Evolutionary conservation across 2,113 vertebrate species (phyloP).

Genomic region (Colistium nudipinnis): DNA sequence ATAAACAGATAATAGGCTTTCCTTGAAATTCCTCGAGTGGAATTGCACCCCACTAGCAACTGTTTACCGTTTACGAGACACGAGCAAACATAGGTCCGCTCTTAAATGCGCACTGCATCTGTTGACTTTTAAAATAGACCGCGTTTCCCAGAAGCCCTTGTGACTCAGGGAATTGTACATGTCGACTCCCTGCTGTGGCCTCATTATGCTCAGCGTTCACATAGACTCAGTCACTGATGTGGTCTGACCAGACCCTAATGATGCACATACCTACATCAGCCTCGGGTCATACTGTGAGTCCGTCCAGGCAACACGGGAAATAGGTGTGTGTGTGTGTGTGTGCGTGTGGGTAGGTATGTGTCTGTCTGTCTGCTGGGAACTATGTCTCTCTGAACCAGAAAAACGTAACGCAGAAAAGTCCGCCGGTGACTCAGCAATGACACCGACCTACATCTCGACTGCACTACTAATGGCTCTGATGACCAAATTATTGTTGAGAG

Average conservation of each 20-base stretch:
- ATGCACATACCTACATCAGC: slow-evolving; percentile 65
- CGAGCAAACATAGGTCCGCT: slow-evolving; percentile 56
- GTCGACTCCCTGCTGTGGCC: slow-evolving; percentile 63
- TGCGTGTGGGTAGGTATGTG: slow-evolving; percentile 9
- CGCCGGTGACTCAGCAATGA: slow-evolving; percentile 49
- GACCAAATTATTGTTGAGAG: slow-evolving; percentile 39
- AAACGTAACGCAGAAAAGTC: slow-evolving; percentile 35
- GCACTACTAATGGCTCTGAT: slow-evolving; percentile 39
- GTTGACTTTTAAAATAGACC: slow-evolving; percentile 71
- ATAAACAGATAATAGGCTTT: slow-evolving; percentile 80
- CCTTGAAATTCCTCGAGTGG: slow-evolving; percentile 69
- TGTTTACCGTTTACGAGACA: slow-evolving; percentile 73
- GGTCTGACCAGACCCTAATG: slow-evolving; percentile 67
- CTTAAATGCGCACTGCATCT: slow-evolving; percentile 67
- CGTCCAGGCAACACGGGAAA: slow-evolving; percentile 30
- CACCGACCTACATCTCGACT: slow-evolving; percentile 13
- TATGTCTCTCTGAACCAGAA: slow-evolving; percentile 40
- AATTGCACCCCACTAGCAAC: slow-evolving; percentile 61
- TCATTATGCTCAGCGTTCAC: slow-evolving; percentile 69
- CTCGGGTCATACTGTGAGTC: slow-evolving; percentile 43
- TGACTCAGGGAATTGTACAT: slow-evolving; percentile 71
- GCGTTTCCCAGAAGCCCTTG: slow-evolving; percentile 74
- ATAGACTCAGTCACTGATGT: slow-evolving; percentile 70
- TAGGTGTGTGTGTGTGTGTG: slow-evolving; percentile 25
- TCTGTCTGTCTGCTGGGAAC: slow-evolving; percentile 30